Base-by-base conservation (phyloP, 2,888 invertebrate genomes). In the Xylota segnis region DNA sequence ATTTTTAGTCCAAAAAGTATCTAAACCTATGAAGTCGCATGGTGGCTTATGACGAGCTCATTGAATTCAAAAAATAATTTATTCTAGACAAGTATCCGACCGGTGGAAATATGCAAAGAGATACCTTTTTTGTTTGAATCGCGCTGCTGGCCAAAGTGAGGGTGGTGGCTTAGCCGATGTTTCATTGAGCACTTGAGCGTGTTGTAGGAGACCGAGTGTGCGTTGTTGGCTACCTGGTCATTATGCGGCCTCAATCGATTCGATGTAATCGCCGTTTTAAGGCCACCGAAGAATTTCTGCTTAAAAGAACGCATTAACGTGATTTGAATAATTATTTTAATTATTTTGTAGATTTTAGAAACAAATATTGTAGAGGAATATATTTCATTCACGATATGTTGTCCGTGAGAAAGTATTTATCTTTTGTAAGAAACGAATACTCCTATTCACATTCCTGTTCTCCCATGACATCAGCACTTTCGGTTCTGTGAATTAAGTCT, bases 191-290 rank as follows among this genome's bases (percentile, higher is more conserved):
- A 54, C 47, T 27, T 34, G 47, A 18, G 43, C 23, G 27, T 16
- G 32, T 40, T 72, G 72, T 77, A 77, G 83, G 18, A 77, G 83
- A 77, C 45, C 83, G 43, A 1, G 23, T 71, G 70, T 65, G 52
- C 45, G 12, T 32, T 34, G 14, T 56, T 54, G 45, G 32, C 45
- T 68, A 70, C 75, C 74, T 83, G 74, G 65, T 58, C 58, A 70
- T 45, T 75, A 79, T 84, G 75, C 84, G 84, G 84, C 84, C 84
- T 75, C 84, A 84, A 79, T 84, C 84, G 58, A 59, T 84, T 84
- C 84, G 81, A 84, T 84, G 84, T 84, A 84, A 84, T 84, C 79
- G 79, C 71, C 84, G 84, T 84, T 79, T 84, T 79, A 79, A 84
- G 84, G 84, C 84, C 84, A 84, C 84, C 84, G 84, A 84, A 84